phyloP scores from a whole-genome alignment of 2,113 vertebrate species.

The Ceyx cyanopectus region DNA sequence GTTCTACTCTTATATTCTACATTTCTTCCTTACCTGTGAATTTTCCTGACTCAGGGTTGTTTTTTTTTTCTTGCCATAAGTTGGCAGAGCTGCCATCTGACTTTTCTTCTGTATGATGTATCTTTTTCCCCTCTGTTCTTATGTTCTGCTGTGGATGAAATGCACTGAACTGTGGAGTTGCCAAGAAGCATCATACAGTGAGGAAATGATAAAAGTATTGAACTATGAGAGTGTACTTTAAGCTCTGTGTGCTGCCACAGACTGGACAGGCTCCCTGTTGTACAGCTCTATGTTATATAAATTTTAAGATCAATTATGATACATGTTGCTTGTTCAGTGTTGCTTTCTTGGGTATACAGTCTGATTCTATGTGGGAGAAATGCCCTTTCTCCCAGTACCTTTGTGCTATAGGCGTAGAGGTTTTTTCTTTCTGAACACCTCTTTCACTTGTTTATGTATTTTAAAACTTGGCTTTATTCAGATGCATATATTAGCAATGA shows the following conservation, averaged over 20 bases:
- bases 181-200: constrained; percentile 18
- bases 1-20: background rate
- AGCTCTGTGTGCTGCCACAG: constrained; percentile 6
- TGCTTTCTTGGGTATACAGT: background rate
- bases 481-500: background rate
- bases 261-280: background rate
- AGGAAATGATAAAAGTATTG: constrained; percentile 35
- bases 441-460: background rate
- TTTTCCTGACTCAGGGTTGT: background rate
- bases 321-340: background rate
- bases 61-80: background rate
- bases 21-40: background rate
- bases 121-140: background rate
- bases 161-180: constrained; percentile 31
- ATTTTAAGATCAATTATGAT: constrained; percentile 13
- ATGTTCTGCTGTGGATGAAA: constrained; percentile 22
- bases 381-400: background rate
- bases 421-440: background rate
- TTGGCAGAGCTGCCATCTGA: constrained; percentile 29
- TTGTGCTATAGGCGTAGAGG: background rate
- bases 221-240: background rate
- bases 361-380: background rate
- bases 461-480: background rate
- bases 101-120: background rate
- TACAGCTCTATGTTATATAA: background rate